These are phyloP conservation scores for Drosophila affinis DNA, from an alignment of 2,888 invertebrate species.

Conservation along the genomic window DNA sequence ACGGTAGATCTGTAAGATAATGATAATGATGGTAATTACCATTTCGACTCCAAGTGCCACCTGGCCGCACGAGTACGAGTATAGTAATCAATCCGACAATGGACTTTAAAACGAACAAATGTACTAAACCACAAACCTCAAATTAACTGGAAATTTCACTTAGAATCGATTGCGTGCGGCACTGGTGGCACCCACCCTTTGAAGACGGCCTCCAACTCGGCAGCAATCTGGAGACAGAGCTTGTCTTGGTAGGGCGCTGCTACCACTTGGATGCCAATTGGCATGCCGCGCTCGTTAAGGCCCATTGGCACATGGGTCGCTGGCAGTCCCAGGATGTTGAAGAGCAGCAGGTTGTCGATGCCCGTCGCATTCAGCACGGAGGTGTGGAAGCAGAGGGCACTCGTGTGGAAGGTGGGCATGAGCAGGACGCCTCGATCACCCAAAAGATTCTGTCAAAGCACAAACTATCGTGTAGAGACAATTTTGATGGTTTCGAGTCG, in stretches of 20 bases:
- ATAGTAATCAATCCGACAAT: not conserved
- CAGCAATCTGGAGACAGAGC: conserved; percentile 91
- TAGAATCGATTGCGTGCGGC: conserved; percentile 33
- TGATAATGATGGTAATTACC: not conserved
- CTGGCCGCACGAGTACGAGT: not conserved
- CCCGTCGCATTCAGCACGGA: conserved; percentile 85
- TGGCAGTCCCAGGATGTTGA: conserved; percentile 88
- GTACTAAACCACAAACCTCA: conserved; percentile 50
- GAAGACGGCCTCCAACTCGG: conserved; percentile 90
- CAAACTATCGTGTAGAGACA: too few species aligned
- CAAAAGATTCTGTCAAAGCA: conserved; percentile 83
- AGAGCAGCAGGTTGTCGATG: conserved; percentile 70
- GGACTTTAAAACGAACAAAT: conserved; percentile 1
- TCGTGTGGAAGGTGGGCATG: conserved; percentile 88
- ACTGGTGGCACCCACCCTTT: conserved; percentile 91
- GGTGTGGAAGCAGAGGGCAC: conserved; percentile 88
- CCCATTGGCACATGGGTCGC: conserved; percentile 90
- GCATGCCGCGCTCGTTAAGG: conserved; percentile 86
- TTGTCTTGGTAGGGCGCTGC: conserved; percentile 91
- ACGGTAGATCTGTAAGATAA: not conserved
- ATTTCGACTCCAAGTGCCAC: not conserved
- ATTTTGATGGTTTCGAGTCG: not conserved
- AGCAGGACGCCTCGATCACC: conserved; percentile 89
- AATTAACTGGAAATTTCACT: conserved; percentile 17
- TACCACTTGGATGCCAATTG: conserved; percentile 91